Conservation (phyloP, 2,888 invertebrate genomes). For the Chymomyza procnemis region DNA sequence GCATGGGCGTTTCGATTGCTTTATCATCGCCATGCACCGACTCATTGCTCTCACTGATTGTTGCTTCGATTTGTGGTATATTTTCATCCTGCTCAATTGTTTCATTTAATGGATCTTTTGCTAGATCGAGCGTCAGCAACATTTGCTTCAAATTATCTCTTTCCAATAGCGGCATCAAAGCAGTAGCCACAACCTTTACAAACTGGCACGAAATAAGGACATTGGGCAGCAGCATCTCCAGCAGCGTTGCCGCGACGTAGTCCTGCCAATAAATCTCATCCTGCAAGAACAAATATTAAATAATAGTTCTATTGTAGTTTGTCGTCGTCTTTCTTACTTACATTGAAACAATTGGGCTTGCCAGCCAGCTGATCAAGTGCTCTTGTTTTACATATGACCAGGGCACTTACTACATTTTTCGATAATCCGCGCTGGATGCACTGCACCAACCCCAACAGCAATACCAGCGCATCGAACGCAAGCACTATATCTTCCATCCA, state of each 20-base stretch:
- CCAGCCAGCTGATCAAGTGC: conserved; percentile 15
- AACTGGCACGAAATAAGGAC: conserved; percentile 46
- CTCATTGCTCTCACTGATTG: background rate
- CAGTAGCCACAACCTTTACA: conserved; percentile 23
- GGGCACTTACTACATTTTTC: conserved; percentile 31
- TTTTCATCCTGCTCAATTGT: conserved; percentile 2
- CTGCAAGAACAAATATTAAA: background rate
- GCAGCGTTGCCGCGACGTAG: conserved; percentile 48
- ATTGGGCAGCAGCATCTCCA: conserved; percentile 44
- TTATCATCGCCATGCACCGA: background rate
- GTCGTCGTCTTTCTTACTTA: background rate
- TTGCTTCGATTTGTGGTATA: background rate
- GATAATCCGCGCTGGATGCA: conserved; percentile 8
- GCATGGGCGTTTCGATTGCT: conserved; percentile 41
- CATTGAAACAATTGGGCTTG: background rate
- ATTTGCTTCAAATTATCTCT: conserved; percentile 42
- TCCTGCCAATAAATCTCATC: conserved; percentile 45
- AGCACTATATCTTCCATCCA: conserved; percentile 1
- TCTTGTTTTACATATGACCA: conserved; percentile 39
- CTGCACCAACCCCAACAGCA: conserved; percentile 38
- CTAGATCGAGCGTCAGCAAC: conserved; percentile 40
- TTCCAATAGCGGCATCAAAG: conserved; percentile 32
- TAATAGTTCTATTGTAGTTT: background rate
- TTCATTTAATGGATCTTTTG: conserved; percentile 38
- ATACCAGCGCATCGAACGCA: conserved; percentile 42